A percentile compares a stretch with the other conserved stretches of the same genome.
Conservation (phyloP, 2,888 invertebrate species). For the Ornithoptera priamus region DNA sequence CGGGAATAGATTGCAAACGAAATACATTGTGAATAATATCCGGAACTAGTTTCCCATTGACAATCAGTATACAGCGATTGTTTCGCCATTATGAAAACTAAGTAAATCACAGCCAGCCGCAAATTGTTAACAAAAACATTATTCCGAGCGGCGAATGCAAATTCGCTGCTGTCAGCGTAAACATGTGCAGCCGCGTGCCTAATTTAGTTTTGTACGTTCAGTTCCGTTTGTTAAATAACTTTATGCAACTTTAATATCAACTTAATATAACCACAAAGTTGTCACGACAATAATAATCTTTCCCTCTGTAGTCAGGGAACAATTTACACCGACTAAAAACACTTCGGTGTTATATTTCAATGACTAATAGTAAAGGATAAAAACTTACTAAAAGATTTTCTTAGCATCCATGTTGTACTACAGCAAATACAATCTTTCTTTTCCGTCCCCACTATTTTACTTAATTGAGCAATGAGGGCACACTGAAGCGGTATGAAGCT, state of each 20-base stretch:
- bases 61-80: not conserved
- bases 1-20: not conserved
- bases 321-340: too few species aligned
- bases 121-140: constrained; percentile 25
- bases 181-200: constrained; percentile 18
- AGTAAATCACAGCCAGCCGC: constrained; percentile 6
- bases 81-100: not conserved
- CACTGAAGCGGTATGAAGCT: too few species aligned
- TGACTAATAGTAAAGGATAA: too few species aligned
- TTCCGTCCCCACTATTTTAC: too few species aligned
- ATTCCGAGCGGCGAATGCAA: constrained; percentile 23
- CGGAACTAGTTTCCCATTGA: not conserved
- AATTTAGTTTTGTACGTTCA: constrained; percentile 17
- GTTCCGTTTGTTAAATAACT: constrained; percentile 14
- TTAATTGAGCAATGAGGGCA: too few species aligned
- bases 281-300: too few species aligned
- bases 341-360: too few species aligned
- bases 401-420: too few species aligned
- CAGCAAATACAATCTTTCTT: too few species aligned
- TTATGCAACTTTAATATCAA: not conserved
- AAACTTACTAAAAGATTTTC: too few species aligned
- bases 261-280: not conserved
- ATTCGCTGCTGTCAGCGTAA: constrained; percentile 21
- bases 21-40: not conserved
- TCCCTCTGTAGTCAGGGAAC: too few species aligned